phyloP scores from a whole-genome alignment of 2,888 invertebrate species.

The Leptinotarsa haldemani region DNA sequence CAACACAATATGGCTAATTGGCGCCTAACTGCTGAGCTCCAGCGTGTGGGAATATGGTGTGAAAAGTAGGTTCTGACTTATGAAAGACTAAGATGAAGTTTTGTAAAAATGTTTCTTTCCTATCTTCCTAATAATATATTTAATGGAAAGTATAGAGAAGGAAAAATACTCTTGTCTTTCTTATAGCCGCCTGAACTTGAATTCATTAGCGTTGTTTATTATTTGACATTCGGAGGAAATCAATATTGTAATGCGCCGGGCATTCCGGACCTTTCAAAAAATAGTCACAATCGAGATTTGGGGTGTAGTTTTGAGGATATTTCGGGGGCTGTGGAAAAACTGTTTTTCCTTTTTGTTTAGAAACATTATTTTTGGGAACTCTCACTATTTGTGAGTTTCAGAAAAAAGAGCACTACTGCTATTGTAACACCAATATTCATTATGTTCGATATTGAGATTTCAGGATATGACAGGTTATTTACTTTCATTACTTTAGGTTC shows the following conservation, averaged over 20 bases:
- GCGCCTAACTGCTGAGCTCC: too few relatives aligned
- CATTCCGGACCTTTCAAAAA: conserved; percentile 67
- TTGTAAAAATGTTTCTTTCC: too few relatives aligned
- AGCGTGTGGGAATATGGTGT: too few relatives aligned
- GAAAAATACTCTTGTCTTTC: too few relatives aligned
- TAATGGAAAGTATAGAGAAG: too few relatives aligned
- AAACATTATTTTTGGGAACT: neutral
- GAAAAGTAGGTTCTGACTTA: too few relatives aligned
- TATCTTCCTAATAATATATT: too few relatives aligned
- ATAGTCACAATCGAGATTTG: conserved; percentile 67
- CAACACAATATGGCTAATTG: too few relatives aligned
- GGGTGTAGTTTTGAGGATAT: conserved; percentile 67
- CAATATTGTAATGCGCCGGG: conserved; percentile 68
- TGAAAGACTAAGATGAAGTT: too few relatives aligned
- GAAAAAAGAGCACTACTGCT: neutral
- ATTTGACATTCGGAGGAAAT: conserved; percentile 64
- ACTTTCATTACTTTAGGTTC: too few relatives aligned
- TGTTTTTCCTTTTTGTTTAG: conserved; percentile 56
- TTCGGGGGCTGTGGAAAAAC: conserved; percentile 67
- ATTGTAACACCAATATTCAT: conserved; percentile 11
- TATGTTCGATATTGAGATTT: neutral
- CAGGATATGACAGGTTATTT: neutral
- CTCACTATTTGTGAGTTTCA: neutral
- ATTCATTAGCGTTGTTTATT: too few relatives aligned
- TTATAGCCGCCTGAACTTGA: too few relatives aligned